phyloP scores from a whole-genome alignment of 1,140 invertebrate genomes.

The Chrysomallon squamiferum region DNA sequence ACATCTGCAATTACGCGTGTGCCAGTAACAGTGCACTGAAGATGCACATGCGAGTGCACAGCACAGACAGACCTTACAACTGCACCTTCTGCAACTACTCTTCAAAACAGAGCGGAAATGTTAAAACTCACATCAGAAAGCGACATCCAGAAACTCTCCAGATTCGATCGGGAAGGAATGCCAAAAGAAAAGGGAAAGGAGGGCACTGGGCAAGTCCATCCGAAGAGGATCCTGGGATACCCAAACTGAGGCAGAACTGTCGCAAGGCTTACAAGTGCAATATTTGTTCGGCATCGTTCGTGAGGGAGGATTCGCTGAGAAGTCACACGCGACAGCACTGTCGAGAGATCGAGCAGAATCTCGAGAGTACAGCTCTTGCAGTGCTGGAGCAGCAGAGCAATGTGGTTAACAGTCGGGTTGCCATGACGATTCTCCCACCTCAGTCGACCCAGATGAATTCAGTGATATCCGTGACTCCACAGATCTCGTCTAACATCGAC shows the following conservation, averaged over 20 bases:
- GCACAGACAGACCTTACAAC: slow-evolving; percentile 57
- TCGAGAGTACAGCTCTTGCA: slow-evolving; percentile 36
- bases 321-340: slow-evolving; percentile 57
- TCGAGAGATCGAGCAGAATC: slow-evolving; percentile 17
- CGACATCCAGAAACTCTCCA: slow-evolving; percentile 40
- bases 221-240: slow-evolving; percentile 16
- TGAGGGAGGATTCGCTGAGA: slow-evolving; percentile 57
- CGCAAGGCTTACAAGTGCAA: slow-evolving; percentile 45
- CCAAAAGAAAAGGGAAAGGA: slow-evolving; percentile 43
- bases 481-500: too few relatives aligned
- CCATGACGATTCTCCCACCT: too few relatives aligned
- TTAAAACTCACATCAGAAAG: slow-evolving; percentile 44
- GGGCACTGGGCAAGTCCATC: slow-evolving; percentile 42
- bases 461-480: too few relatives aligned
- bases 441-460: too few relatives aligned
- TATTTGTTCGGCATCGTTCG: slow-evolving; percentile 53
- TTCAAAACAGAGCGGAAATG: slow-evolving; percentile 47
- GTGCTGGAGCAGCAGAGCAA: slow-evolving; percentile 32
- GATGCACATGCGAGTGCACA: slow-evolving; percentile 64
- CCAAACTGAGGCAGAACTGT: slow-evolving; percentile 20
- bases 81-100: slow-evolving; percentile 60
- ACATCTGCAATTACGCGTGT: slow-evolving; percentile 39
- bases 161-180: too few relatives aligned
- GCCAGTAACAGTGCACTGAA: slow-evolving; percentile 43
- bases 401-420: background rate